Percentiles rank a stretch among this genome's conserved stretches.
Evolutionary conservation across 2,888 invertebrate genomes (phyloP).

Genomic region (Aleiodes testaceus): DNA sequence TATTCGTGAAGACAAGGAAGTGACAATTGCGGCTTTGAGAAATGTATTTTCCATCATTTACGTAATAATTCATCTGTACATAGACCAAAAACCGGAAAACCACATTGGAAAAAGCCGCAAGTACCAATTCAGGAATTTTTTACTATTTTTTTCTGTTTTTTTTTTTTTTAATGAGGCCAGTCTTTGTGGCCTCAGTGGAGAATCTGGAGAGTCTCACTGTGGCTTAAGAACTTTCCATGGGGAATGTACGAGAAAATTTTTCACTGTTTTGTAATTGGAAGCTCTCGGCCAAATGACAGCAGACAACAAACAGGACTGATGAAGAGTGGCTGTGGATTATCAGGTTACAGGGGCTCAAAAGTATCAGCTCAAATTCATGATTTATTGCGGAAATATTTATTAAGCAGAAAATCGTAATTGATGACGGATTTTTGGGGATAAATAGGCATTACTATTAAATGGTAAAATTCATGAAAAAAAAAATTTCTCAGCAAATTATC

Average conservation of each 20-base stretch:
- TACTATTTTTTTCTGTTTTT: too few relatives aligned
- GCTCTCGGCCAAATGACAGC: conserved; percentile 18
- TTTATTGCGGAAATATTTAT: conserved; percentile 67
- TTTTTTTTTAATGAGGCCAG: conserved; percentile 53
- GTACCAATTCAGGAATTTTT: conserved; percentile 44
- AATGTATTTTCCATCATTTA: conserved; percentile 25
- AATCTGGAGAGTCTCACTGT: conserved; percentile 58
- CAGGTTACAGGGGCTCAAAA: conserved; percentile 55
- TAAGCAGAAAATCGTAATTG: conserved; percentile 55
- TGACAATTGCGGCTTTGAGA: conserved; percentile 12
- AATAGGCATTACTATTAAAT: too few relatives aligned
- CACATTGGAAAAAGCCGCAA: conserved; percentile 48
- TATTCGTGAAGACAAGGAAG: conserved; percentile 13
- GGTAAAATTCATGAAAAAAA: not conserved
- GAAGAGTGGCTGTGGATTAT: conserved; percentile 61
- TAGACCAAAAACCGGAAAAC: conserved; percentile 47
- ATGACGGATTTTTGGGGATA: not conserved
- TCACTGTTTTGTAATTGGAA: conserved; percentile 3
- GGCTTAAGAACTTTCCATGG: conserved; percentile 4
- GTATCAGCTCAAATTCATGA: conserved; percentile 52
- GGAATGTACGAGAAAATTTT: conserved; percentile 23
- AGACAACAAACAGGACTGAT: conserved; percentile 66
- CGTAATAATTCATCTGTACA: conserved; percentile 18
- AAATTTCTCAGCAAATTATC: not conserved
- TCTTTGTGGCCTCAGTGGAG: conserved; percentile 37